Evolutionary conservation across 2,888 invertebrate species (phyloP).

Genomic region (Drosophila nigritarsus): DNA sequence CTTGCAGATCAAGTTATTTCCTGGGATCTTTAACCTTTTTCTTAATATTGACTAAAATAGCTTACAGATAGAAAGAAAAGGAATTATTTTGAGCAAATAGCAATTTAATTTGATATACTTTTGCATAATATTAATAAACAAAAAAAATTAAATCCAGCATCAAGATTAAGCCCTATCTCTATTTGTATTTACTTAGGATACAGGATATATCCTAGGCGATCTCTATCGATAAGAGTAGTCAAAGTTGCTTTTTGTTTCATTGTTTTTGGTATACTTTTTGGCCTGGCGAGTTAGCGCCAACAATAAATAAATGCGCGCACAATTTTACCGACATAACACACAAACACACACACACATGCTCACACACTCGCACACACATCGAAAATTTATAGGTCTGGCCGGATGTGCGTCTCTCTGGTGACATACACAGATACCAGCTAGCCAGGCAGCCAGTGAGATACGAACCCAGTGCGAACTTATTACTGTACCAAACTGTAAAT

Average conservation of each 20-base stretch:
- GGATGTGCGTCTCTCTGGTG: slow-evolving; percentile 77
- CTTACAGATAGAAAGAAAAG: fast-evolving
- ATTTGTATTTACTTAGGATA: not conserved
- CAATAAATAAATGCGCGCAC: slow-evolving; percentile 76
- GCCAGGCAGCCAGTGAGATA: slow-evolving; percentile 39
- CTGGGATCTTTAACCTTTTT: not conserved
- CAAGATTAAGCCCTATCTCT: not conserved
- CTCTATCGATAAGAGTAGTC: not conserved
- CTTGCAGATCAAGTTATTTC: not conserved
- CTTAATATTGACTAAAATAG: not conserved
- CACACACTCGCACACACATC: slow-evolving; percentile 20
- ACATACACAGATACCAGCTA: slow-evolving; percentile 61
- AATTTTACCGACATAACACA: slow-evolving; percentile 48
- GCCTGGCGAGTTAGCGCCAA: slow-evolving; percentile 73
- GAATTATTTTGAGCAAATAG: not conserved
- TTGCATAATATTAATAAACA: not conserved
- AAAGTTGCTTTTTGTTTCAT: slow-evolving; percentile 41
- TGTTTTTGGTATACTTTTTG: slow-evolving; percentile 66
- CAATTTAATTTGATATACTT: too few species aligned
- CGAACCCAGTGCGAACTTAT: slow-evolving; percentile 48
- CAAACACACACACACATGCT: slow-evolving; percentile 15
- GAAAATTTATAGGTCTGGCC: slow-evolving; percentile 75
- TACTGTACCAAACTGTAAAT: slow-evolving; percentile 33
- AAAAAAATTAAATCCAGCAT: not conserved
- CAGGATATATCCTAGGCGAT: not conserved